Percentiles rank a stretch among this genome's conserved stretches.
Evolutionary conservation across 2,797 vertebrate genomes (phyloP).

Genomic region (Eremophila alpestris): DNA sequence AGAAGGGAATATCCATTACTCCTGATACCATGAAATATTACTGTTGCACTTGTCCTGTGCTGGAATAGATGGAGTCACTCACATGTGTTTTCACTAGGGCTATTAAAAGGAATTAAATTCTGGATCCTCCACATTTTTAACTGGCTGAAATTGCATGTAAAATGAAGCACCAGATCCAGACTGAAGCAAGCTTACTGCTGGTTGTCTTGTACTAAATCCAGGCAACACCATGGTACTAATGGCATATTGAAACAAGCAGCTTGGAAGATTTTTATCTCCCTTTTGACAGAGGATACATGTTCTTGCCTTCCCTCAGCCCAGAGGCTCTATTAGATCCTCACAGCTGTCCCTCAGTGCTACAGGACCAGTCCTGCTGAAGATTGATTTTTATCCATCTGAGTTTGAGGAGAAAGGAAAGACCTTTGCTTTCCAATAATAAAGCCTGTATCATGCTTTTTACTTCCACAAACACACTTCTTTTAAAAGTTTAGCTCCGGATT

Average conservation of each 20-base stretch:
- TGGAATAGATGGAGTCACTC: not conserved
- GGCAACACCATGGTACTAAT: not conserved
- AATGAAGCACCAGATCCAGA: not conserved
- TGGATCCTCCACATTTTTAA: not conserved
- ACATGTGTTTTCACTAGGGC: not conserved
- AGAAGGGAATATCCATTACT: not conserved
- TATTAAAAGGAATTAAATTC: not conserved
- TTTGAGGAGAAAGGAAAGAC: conserved; percentile 25
- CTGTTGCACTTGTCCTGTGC: not conserved
- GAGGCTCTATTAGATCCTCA: not conserved
- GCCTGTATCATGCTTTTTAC: not conserved
- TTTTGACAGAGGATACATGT: not conserved
- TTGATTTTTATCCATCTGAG: not conserved
- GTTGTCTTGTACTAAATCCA: not conserved
- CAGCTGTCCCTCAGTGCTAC: not conserved
- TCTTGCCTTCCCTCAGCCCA: not conserved
- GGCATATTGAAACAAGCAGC: not conserved
- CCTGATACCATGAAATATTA: not conserved
- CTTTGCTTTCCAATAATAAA: conserved; percentile 9
- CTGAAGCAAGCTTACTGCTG: not conserved
- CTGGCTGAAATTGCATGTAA: not conserved
- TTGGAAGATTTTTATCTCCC: conserved; percentile 21
- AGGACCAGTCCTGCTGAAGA: not conserved
- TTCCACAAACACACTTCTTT: not conserved
- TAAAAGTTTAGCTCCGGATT: conserved; percentile 8